These are phyloP conservation scores for Amblyopsis hoosieri DNA, from an alignment of 2,797 vertebrate species.

Conservation along the genomic window DNA sequence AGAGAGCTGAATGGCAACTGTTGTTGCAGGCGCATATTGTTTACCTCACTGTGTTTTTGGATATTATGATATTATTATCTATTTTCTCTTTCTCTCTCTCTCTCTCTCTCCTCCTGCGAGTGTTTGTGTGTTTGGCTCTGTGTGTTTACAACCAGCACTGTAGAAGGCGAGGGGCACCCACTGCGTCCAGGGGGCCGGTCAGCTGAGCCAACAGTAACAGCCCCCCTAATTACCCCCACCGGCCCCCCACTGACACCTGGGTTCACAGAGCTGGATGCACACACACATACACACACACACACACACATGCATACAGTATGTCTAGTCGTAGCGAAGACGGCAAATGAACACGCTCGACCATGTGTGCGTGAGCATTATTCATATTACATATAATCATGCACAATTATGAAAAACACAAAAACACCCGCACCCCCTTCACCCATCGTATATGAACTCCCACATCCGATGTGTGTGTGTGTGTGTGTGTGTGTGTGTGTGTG, in stretches of 20 bases:
- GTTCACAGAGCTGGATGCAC: conserved; percentile 15
- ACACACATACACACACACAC: conserved; percentile 2
- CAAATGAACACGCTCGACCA: not conserved
- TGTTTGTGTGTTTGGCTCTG: conserved; percentile 13
- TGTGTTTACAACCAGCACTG: conserved; percentile 9
- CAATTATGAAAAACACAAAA: conserved; percentile 12
- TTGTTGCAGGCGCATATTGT: too few relatives aligned
- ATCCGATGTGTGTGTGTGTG: not conserved
- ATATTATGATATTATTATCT: too few relatives aligned
- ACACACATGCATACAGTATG: too few relatives aligned
- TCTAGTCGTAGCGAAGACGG: too few relatives aligned
- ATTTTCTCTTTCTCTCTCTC: not conserved
- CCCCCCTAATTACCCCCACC: conserved; percentile 35
- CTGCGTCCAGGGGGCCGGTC: conserved; percentile 24
- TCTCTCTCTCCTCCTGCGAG: conserved; percentile 1
- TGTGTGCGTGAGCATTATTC: not conserved
- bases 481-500: too few relatives aligned
- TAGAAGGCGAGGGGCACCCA: conserved; percentile 14
- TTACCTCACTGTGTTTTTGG: too few relatives aligned
- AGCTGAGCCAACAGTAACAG: conserved; percentile 19
- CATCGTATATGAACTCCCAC: not conserved
- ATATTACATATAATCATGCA: not conserved
- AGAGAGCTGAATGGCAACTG: too few relatives aligned
- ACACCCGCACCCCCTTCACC: too few relatives aligned
- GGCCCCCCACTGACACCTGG: conserved; percentile 30